These are phyloP conservation scores for Pammene aurita DNA, from an alignment of 2,888 invertebrate species.

Conservation along the genomic window DNA sequence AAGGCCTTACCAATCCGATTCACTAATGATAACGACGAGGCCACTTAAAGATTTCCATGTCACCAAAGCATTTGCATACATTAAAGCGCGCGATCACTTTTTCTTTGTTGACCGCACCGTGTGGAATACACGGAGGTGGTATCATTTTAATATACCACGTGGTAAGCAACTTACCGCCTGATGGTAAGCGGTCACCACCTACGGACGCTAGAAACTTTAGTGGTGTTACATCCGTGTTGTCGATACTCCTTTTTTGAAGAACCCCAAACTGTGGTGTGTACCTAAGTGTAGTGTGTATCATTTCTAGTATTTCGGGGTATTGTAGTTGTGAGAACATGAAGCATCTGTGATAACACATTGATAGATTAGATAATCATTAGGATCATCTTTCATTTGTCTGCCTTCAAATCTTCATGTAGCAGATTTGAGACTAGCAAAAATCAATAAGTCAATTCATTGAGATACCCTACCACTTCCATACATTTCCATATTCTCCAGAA, in stretches of 20 bases:
- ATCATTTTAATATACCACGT: slow-evolving; percentile 12
- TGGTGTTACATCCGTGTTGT: no score
- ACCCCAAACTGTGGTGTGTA: no score
- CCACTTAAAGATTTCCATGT: slow-evolving; percentile 56
- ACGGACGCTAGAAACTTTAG: no score
- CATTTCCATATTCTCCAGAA: slow-evolving; percentile 1
- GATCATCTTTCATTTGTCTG: no score
- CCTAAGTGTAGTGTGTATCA: neutral
- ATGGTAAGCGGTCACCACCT: no score
- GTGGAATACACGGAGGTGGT: slow-evolving; percentile 34
- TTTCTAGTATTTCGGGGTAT: neutral
- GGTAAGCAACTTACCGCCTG: no score
- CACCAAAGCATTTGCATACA: slow-evolving; percentile 61
- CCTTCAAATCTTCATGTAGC: neutral
- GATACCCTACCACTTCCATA: neutral
- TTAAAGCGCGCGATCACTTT: slow-evolving; percentile 47
- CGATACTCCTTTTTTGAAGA: no score
- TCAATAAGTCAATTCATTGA: slow-evolving; percentile 10
- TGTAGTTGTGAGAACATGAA: neutral
- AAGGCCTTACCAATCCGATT: slow-evolving; percentile 19
- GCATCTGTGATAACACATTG: neutral
- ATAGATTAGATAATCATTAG: no score
- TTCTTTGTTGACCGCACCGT: slow-evolving; percentile 21
- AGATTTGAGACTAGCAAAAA: neutral
- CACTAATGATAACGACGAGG: slow-evolving; percentile 42